Conservation (phyloP, 1,140 invertebrate species). For the Vollenhovia emeryi region DNA sequence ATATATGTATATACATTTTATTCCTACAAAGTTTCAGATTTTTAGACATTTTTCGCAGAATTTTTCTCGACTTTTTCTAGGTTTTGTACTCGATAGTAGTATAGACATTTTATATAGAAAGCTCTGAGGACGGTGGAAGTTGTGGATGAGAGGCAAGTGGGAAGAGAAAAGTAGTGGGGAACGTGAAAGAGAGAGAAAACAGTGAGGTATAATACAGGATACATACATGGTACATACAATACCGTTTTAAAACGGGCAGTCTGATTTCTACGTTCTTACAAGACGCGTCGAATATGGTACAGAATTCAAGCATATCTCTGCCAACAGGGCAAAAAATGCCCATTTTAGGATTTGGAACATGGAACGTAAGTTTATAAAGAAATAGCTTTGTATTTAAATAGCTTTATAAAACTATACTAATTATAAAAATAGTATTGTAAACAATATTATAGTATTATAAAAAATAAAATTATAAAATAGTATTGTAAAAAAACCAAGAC, state of each 20-base stretch:
- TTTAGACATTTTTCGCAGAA: background rate
- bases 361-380: slow-evolving; percentile 85
- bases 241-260: background rate
- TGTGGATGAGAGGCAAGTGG: too few relatives aligned
- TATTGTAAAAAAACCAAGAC: background rate
- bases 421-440: too few relatives aligned
- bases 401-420: too few relatives aligned
- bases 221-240: too few relatives aligned
- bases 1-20: background rate
- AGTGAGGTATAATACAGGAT: background rate
- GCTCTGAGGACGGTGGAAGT: too few relatives aligned
- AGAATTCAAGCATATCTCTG: slow-evolving; percentile 62
- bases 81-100: background rate
- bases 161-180: background rate
- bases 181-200: background rate
- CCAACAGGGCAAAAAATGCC: slow-evolving; percentile 86
- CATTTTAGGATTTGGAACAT: slow-evolving; percentile 88
- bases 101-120: too few relatives aligned
- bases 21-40: background rate
- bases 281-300: background rate
- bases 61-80: background rate
- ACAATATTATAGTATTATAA: too few relatives aligned
- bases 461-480: too few relatives aligned
- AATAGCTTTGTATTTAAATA: too few relatives aligned
- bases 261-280: background rate